phyloP scores from a whole-genome alignment of 2,113 vertebrate species.

The Chlorodrepanis virens region DNA sequence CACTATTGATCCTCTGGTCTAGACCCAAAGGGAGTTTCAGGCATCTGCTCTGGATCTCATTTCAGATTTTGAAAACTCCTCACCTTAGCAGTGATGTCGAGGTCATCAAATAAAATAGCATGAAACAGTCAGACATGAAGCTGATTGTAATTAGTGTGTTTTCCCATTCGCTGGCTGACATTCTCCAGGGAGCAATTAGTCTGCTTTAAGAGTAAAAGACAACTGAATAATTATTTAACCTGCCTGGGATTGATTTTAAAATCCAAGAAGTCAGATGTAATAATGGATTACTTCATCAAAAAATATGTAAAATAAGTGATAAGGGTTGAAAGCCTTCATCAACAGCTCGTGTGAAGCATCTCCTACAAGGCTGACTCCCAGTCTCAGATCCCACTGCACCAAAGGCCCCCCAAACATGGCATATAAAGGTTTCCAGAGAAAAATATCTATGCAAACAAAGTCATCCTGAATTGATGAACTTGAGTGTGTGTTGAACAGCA shows the following conservation, averaged over 20 bases:
- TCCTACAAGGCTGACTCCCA: not conserved
- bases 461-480: not conserved
- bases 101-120: conserved; percentile 26
- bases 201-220: conserved; percentile 77
- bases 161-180: conserved; percentile 72
- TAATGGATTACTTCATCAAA: not conserved
- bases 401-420: not conserved
- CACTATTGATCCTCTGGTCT: not conserved
- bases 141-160: conserved; percentile 78
- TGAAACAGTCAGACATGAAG: conserved; percentile 39
- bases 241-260: conserved; percentile 78
- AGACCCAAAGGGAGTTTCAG: not conserved
- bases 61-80: not conserved
- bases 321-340: not conserved
- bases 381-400: not conserved
- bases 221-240: conserved; percentile 77
- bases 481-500: not conserved
- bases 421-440: not conserved
- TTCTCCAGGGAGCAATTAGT: conserved; percentile 87
- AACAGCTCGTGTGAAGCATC: not conserved
- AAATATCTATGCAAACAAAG: not conserved
- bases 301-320: not conserved
- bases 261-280: conserved; percentile 10
- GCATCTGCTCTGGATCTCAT: not conserved
- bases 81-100: not conserved